Conservation (phyloP, 2,113 vertebrate species). For the Crotophaga sulcirostris region DNA sequence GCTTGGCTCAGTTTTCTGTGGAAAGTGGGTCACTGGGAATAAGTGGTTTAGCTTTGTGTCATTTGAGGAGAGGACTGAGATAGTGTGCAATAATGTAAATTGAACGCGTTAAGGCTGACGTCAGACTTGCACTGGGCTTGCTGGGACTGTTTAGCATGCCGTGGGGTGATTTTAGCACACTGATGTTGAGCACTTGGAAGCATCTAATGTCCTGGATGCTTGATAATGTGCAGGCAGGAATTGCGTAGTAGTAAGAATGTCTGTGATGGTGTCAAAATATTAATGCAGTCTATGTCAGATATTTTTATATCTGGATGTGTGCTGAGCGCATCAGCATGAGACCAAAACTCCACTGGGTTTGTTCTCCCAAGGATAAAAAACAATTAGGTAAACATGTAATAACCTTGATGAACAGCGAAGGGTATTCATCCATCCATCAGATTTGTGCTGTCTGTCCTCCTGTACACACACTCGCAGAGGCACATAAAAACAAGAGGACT, state of each 20-base stretch:
- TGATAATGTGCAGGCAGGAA: background rate
- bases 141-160: rapidly evolving
- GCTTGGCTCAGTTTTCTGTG: background rate
- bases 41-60: background rate
- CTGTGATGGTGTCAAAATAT: background rate
- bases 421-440: no score
- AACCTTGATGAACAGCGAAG: background rate
- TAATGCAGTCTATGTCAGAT: rapidly evolving
- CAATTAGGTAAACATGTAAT: no score
- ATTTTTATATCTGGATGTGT: background rate
- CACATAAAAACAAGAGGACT: rapidly evolving
- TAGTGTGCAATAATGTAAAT: background rate
- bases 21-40: conserved; percentile 25
- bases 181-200: background rate
- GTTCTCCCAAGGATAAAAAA: background rate
- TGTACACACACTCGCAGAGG: rapidly evolving
- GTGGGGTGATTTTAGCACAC: rapidly evolving
- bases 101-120: background rate
- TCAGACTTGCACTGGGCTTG: rapidly evolving
- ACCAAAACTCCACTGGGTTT: background rate
- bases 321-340: background rate
- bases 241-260: rapidly evolving
- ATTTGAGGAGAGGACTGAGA: background rate
- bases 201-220: background rate
- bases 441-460: background rate